A percentile compares a stretch with the other conserved stretches of the same genome.
Evolutionary conservation across 2,888 invertebrate genomes (phyloP).

Genomic region (Cabera pusaria): DNA sequence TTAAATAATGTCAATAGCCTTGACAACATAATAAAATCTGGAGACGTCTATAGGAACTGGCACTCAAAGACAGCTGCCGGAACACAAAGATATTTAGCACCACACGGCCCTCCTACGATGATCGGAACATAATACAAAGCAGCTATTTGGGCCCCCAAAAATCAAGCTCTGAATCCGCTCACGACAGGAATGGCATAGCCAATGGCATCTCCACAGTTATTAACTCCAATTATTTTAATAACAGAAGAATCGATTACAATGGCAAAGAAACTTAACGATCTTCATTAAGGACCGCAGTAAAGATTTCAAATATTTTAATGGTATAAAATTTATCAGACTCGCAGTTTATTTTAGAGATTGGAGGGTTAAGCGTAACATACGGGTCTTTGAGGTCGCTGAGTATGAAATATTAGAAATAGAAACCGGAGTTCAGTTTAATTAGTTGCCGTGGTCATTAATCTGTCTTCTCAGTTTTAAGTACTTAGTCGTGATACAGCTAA

Average conservation of each 20-base stretch:
- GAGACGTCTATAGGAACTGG: too few species aligned
- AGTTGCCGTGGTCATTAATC: too few species aligned
- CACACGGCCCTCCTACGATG: too few species aligned
- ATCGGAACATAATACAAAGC: too few species aligned
- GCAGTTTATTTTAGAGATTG: slow-evolving; percentile 35
- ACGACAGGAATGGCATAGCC: slow-evolving; percentile 7
- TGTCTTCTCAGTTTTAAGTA: too few species aligned
- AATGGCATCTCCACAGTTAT: slow-evolving; percentile 20
- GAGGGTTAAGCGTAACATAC: slow-evolving; percentile 18
- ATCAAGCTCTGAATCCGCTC: neutral
- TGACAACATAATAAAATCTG: too few species aligned
- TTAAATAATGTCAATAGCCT: too few species aligned
- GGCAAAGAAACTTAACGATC: slow-evolving; percentile 20
- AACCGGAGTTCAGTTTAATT: too few species aligned
- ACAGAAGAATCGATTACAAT: slow-evolving; percentile 24
- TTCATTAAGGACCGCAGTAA: slow-evolving; percentile 22
- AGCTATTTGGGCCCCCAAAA: neutral
- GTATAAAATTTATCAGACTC: slow-evolving; percentile 38
- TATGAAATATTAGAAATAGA: slow-evolving; percentile 16
- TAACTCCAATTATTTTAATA: slow-evolving; percentile 25
- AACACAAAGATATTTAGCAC: too few species aligned
- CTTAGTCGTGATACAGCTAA: too few species aligned
- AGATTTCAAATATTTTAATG: slow-evolving; percentile 43
- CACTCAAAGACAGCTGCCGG: too few species aligned
- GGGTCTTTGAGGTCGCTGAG: slow-evolving; percentile 13